Evolutionary conservation across 1,140 invertebrate genomes (phyloP), one percentile per base, ranked within the genome.

Genomic region (Euglossa dilemma): DNA sequence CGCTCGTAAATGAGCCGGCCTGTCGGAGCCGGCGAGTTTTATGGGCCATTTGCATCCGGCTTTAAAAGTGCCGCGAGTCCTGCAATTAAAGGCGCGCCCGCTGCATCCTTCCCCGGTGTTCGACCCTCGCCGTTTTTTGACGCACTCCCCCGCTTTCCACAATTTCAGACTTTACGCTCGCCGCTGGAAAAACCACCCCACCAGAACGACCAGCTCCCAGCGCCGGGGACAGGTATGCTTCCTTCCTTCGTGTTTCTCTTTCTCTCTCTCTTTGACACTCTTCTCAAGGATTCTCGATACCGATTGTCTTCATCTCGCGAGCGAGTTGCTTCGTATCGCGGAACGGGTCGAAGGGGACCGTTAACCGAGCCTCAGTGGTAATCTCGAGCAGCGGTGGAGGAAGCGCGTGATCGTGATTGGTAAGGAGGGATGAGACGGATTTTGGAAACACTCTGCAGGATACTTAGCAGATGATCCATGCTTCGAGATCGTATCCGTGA

Each of bases 41-140:
- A 94, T 89, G 91, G 90, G 90, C 92, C 93, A 93, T 93, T 93
- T 93, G 92, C 92, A 93, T 93, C 88, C 90, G 90, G 90, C 91
- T 92, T 93, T 94, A 91, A 93, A 90, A 93, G 91, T 91, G 84
- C 77, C 89, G 63, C 88, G 90, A 92, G 90, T 91, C 89, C 89
- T 86, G 91, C 91, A 92, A 94, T 94, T 94, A 94, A 94, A 93
- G 89, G 89, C 89, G 89, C 89, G 89, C 61, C 90, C 87, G 85
- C 90, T 90, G 88, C 88, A 81, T 86, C 86, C 81, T 54, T 79
- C 67, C 25, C 8, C 36, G 36, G 16, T 45, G 23, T 5, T 52
- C 36, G 25, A 20, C n/a, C 80, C 61, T 61, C 54, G 45, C 52
- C 43, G 50, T 77, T 83, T 85, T 77, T 85, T 72, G 52, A 78